phyloP scores from a whole-genome alignment of 23 tunicate species.

The Phallusia fumigata region DNA sequence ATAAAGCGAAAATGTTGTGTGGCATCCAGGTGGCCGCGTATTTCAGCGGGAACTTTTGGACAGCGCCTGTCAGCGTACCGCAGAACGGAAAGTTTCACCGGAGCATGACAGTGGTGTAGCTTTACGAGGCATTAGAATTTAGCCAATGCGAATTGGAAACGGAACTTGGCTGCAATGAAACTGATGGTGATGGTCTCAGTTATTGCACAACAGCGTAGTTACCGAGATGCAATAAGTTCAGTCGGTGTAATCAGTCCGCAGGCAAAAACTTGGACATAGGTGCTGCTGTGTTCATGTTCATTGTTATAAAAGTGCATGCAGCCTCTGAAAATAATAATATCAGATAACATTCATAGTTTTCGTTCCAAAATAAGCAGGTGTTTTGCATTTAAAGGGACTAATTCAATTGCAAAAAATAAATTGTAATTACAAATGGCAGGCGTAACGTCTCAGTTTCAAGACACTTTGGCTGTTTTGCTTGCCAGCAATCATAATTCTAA shows the following conservation, averaged over 20 bases:
- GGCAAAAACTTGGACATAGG: no score
- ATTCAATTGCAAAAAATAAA: no score
- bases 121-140: slow-evolving; percentile 9
- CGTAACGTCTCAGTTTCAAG: not conserved
- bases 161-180: not conserved
- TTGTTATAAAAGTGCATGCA: no score
- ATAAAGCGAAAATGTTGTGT: slow-evolving; percentile 20
- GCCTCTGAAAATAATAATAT: no score
- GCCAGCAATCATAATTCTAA: not conserved
- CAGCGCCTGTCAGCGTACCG: not conserved
- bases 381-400: no score
- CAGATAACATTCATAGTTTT: no score
- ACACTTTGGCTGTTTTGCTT: not conserved
- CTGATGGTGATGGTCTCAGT: no score
- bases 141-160: not conserved
- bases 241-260: no score
- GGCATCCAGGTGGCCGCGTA: slow-evolving; percentile 10
- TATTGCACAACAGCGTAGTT: no score
- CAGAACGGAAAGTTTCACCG: slow-evolving; percentile 16
- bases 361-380: no score
- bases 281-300: no score
- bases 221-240: no score
- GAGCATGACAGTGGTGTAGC: slow-evolving; percentile 1
- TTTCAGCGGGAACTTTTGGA: slow-evolving; percentile 11
- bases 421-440: not conserved